Conservation (phyloP, 2,888 invertebrate species). For the Drosophila subsilvestris region DNA sequence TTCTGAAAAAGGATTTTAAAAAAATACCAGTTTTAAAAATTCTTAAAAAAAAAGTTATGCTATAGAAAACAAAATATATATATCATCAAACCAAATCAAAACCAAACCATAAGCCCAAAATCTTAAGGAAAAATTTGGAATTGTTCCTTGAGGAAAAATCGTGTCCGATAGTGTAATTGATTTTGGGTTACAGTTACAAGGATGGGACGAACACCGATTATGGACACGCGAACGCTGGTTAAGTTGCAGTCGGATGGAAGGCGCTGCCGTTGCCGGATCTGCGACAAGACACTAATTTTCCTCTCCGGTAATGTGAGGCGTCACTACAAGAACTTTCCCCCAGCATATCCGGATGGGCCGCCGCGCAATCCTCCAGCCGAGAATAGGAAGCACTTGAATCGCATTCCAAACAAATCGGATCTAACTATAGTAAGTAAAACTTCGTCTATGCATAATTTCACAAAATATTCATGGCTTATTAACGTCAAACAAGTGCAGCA, state of each 20-base stretch:
- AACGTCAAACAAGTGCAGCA: too few species aligned
- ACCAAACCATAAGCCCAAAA: too few species aligned
- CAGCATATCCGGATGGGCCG: constrained; percentile 1
- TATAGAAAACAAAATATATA: too few species aligned
- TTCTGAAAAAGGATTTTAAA: too few species aligned
- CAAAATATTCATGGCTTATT: too few species aligned
- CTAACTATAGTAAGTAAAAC: background rate
- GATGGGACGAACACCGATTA: constrained; percentile 6
- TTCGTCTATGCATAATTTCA: too few species aligned
- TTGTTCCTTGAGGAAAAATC: too few species aligned
- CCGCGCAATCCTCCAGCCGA: background rate
- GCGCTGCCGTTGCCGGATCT: constrained; percentile 13
- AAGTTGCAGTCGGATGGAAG: constrained; percentile 5
- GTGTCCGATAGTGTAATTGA: too few species aligned
- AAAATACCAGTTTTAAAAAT: too few species aligned
- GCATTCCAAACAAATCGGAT: background rate
- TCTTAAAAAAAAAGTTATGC: too few species aligned
- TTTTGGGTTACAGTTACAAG: background rate
- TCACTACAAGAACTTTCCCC: constrained; percentile 11
- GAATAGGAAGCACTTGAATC: background rate
- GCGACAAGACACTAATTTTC: constrained; percentile 12
- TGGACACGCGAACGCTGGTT: constrained; percentile 9
- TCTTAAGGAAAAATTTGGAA: too few species aligned
- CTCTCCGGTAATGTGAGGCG: constrained; percentile 16
- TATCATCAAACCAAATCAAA: too few species aligned